Percentiles rank a stretch among this genome's conserved stretches.
Conservation (phyloP, 92 coral and sea anemone genomes). For the Zoanthus sansibaricus region DNA sequence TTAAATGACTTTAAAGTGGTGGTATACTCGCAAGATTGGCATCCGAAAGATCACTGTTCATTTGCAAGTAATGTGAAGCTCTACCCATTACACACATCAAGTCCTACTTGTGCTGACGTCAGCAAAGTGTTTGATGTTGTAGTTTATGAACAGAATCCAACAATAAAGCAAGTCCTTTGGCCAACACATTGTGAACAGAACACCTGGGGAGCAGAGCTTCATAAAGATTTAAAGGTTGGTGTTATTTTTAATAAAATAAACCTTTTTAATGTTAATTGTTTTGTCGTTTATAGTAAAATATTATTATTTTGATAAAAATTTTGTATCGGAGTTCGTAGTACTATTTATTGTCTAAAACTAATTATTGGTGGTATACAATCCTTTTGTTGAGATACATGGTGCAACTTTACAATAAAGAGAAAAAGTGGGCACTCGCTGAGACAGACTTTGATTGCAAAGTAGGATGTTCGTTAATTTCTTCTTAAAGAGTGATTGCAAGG, state of each 20-base stretch:
- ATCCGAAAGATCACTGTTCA: slow-evolving; percentile 91
- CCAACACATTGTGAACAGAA: slow-evolving; percentile 90
- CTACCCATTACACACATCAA: slow-evolving; percentile 75
- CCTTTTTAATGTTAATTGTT: too few relatives aligned
- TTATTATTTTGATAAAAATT: too few relatives aligned
- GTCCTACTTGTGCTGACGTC: slow-evolving; percentile 60
- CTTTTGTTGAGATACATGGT: too few relatives aligned
- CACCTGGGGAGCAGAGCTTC: slow-evolving; percentile 94
- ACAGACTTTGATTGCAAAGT: too few relatives aligned
- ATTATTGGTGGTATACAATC: too few relatives aligned
- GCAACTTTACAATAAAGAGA: too few relatives aligned
- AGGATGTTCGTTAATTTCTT: too few relatives aligned
- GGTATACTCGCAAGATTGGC: slow-evolving; percentile 91
- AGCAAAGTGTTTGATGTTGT: slow-evolving; percentile 85
- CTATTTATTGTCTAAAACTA: too few relatives aligned
- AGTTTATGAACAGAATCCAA: slow-evolving; percentile 65
- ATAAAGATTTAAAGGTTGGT: slow-evolving; percentile 75
- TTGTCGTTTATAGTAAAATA: too few relatives aligned
- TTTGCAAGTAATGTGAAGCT: slow-evolving; percentile 79
- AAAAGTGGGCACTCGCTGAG: too few relatives aligned
- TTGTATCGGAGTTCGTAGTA: too few relatives aligned
- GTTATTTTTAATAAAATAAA: not conserved
- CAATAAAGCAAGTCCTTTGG: slow-evolving; percentile 81
- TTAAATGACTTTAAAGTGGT: slow-evolving; percentile 66
- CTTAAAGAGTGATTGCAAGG: too few relatives aligned